Conservation (phyloP, 2,113 vertebrate genomes). For the Centropus bengalensis region DNA sequence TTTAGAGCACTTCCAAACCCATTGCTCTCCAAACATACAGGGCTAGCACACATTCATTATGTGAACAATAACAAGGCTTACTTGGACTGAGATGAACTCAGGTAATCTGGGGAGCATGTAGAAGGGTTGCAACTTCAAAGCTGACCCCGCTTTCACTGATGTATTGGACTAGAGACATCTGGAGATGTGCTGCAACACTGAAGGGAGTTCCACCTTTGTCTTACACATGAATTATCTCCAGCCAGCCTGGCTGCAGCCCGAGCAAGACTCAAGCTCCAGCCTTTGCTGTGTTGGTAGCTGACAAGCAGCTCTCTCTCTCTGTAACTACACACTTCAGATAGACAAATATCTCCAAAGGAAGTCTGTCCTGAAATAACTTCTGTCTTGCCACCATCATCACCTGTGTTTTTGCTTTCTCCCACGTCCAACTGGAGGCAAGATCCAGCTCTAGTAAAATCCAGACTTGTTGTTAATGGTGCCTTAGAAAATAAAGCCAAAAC, state of each 20-base stretch:
- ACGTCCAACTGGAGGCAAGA: background rate
- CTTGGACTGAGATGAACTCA: background rate
- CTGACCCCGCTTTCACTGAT: background rate
- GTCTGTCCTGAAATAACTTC: slow-evolving; percentile 35
- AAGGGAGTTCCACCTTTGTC: background rate
- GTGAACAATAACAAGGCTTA: background rate
- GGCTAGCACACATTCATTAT: background rate
- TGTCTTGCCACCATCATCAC: background rate
- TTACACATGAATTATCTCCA: background rate
- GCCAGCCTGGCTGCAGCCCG: background rate
- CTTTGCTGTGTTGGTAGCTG: background rate
- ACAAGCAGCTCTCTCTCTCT: background rate
- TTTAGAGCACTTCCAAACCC: background rate
- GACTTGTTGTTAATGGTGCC: slow-evolving; percentile 13
- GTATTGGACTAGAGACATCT: background rate
- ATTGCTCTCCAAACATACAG: rapidly evolving
- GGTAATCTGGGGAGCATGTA: rapidly evolving
- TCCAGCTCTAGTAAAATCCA: slow-evolving; percentile 17
- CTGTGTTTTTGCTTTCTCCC: background rate
- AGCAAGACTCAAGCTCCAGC: background rate
- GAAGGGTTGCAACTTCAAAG: background rate
- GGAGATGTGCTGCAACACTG: background rate
- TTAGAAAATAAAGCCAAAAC: slow-evolving; percentile 39
- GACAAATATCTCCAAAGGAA: background rate
- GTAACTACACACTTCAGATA: background rate